These are phyloP conservation scores for Tinea semifulvella DNA, from an alignment of 2,888 invertebrate genomes.

Conservation along the genomic window DNA sequence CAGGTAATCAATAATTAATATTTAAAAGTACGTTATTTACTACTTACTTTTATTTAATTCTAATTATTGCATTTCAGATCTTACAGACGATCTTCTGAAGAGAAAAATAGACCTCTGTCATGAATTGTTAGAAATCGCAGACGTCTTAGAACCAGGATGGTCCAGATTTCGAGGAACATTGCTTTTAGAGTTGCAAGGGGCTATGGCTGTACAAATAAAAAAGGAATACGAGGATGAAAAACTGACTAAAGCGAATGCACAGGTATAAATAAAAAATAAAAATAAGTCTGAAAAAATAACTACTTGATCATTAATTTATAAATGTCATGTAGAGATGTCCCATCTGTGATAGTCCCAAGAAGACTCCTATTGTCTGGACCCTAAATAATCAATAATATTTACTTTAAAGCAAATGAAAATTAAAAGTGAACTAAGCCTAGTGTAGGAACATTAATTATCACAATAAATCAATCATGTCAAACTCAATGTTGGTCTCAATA, in stretches of 20 bases:
- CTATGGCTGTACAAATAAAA: constrained; percentile 67
- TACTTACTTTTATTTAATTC: not conserved
- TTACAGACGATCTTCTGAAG: constrained; percentile 61
- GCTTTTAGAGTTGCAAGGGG: constrained; percentile 71
- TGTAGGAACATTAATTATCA: not conserved
- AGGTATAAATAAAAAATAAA: too few relatives aligned
- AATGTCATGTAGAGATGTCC: too few relatives aligned
- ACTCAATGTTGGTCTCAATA: not conserved
- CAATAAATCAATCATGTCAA: not conserved
- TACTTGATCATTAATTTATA: too few relatives aligned
- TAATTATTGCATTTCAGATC: constrained; percentile 43
- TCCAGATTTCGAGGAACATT: constrained; percentile 71
- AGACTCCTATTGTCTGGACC: too few relatives aligned
- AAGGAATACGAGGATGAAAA: constrained; percentile 58
- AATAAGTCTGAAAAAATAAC: too few relatives aligned
- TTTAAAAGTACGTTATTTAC: not conserved
- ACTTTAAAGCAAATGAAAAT: too few relatives aligned
- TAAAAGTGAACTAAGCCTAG: too few relatives aligned
- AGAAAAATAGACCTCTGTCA: constrained; percentile 73
- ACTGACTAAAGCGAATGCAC: constrained; percentile 59
- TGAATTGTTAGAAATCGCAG: constrained; percentile 71
- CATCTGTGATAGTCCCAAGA: too few relatives aligned
- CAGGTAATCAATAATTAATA: constrained; percentile 43
- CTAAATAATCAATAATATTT: too few relatives aligned
- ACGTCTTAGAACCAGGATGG: constrained; percentile 72